Evolutionary conservation across 2,113 vertebrate species (phyloP).

Genomic region (Triplophysa dalaica): DNA sequence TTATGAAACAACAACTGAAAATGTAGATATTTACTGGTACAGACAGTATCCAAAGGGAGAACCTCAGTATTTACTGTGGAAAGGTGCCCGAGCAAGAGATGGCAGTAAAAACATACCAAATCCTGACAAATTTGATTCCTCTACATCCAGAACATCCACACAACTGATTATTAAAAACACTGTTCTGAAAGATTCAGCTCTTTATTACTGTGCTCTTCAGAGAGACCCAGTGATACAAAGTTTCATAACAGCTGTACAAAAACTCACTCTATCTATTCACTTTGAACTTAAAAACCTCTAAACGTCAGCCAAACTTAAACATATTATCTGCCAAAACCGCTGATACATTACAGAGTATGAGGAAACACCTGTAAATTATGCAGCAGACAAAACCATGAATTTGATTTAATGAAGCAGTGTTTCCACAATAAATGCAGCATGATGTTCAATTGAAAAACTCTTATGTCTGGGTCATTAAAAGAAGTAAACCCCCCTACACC

Average conservation of each 20-base stretch:
- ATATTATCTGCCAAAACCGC: not conserved
- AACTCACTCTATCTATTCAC: not conserved
- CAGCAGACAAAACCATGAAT: not conserved
- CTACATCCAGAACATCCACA: constrained; percentile 25
- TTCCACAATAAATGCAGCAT: not conserved
- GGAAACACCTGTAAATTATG: constrained; percentile 17
- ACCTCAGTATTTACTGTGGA: constrained; percentile 18
- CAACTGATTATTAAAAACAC: constrained; percentile 7
- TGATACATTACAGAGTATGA: not conserved
- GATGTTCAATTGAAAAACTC: no score
- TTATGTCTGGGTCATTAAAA: no score
- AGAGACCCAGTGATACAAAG: constrained; percentile 26
- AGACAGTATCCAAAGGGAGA: constrained; percentile 35
- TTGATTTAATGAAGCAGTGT: constrained; percentile 1
- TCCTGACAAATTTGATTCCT: not conserved
- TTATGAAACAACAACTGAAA: not conserved
- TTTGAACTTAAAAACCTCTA: constrained; percentile 4
- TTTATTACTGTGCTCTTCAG: constrained; percentile 36
- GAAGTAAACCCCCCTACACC: no score
- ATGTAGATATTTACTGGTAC: constrained; percentile 4
- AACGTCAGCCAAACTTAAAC: constrained; percentile 3
- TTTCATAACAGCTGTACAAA: constrained; percentile 18
- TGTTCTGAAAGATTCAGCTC: constrained; percentile 28
- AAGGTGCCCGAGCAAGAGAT: constrained; percentile 1
- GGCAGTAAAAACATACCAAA: fast-evolving